Conservation (phyloP, 2,888 invertebrate species). For the Heliconius aoede region DNA sequence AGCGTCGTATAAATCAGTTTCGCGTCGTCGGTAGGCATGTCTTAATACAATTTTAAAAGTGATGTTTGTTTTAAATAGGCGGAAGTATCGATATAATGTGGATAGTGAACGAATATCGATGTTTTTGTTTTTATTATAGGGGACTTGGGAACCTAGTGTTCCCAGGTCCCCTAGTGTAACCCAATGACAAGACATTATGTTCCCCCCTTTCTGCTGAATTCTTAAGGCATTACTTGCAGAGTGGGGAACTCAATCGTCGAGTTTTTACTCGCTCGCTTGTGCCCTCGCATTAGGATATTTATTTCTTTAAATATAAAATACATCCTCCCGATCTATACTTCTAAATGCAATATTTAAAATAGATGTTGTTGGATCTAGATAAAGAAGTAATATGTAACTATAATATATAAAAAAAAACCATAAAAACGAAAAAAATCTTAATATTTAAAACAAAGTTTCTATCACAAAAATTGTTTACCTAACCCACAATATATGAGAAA, state of each 20-base stretch:
- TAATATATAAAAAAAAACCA: no score
- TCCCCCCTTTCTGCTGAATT: background rate
- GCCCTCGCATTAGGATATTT: no score
- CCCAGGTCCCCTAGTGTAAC: no score
- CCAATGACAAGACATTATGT: no score
- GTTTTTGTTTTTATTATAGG: no score
- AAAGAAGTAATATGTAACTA: no score
- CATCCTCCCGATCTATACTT: no score
- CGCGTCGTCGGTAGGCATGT: slow-evolving; percentile 68
- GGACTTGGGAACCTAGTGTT: background rate
- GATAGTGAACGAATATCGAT: background rate
- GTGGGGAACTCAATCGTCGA: background rate
- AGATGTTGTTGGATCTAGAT: no score
- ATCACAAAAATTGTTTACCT: background rate
- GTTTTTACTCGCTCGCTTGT: no score
- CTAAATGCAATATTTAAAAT: no score
- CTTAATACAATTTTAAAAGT: slow-evolving; percentile 78
- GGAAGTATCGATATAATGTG: slow-evolving; percentile 7
- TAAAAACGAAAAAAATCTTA: no score
- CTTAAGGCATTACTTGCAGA: background rate
- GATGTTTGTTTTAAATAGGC: slow-evolving; percentile 57
- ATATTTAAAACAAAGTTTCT: background rate
- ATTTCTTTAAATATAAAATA: no score
- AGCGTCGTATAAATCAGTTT: slow-evolving; percentile 73
- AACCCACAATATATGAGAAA: background rate